Base-by-base conservation (phyloP, 2,113 vertebrate genomes). In the Spizaetus ornatus region DNA sequence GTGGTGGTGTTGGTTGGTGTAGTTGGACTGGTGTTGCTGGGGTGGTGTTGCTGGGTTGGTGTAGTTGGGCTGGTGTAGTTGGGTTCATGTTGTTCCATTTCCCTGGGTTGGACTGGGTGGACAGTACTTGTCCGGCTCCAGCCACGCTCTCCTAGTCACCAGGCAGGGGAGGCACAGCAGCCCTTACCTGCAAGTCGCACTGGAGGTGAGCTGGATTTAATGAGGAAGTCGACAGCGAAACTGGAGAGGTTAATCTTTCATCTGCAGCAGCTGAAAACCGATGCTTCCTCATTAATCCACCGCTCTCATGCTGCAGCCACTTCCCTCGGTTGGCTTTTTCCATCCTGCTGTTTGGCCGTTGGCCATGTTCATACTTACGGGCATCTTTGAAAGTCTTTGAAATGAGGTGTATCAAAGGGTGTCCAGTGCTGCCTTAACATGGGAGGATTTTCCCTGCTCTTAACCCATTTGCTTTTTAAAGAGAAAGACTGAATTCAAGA, bases 101-200 rank as follows among this genome's bases (percentile, higher is more conserved):
- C 73, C 38, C 42, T 10, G 19, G 36, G 26, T 50, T 38, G 53
- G 29, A 18, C 53, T 50, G 62, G n/a, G n/a, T 15, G 27, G 23
- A 8, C 7, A 4, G 52, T 7, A 56, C 34, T 22, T 21, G 74
- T 17, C 38, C 2, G 2, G 38, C 79, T 63, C 52, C 38, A 38
- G 38, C 38, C 38, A 0, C 0, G 1, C 52, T 88, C 20, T 48
- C 66, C 16, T 53, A 53, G 52, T 52, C 50, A 26, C 50, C 50
- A 52, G 50, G 50, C 50, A 26, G 50, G 50, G 25, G 50, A 52
- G 50, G 2, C 38, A 10, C 45, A 61, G 43, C 88, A 34, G 73
- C 71, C 29, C 53, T 3, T 26, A 1, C 0, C 1, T 10, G 13
- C 0, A 5, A 13, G 50, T 5, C 0, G 0, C 0, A 0, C 48